These are phyloP conservation scores for Melolontha melolontha DNA, from an alignment of 2,888 invertebrate genomes.

Conservation along the genomic window DNA sequence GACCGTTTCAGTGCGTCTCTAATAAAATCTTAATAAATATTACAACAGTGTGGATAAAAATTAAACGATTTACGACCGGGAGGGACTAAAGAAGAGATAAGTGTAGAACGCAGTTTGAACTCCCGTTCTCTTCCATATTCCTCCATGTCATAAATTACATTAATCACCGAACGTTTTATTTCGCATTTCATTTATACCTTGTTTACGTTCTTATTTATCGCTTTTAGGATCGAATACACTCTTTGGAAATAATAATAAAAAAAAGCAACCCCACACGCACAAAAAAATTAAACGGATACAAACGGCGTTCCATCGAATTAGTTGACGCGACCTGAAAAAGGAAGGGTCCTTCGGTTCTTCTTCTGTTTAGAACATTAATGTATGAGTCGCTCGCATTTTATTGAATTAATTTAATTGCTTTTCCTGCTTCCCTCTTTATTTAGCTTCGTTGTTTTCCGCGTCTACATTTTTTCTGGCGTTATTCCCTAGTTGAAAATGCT, in stretches of 20 bases:
- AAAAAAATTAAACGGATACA: constrained; percentile 39
- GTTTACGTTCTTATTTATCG: constrained; percentile 54
- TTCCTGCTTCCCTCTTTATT: constrained; percentile 38
- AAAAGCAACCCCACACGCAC: constrained; percentile 20
- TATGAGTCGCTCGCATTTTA: constrained; percentile 52
- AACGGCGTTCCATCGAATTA: constrained; percentile 39
- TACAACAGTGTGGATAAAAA: constrained; percentile 30
- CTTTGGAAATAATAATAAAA: constrained; percentile 30
- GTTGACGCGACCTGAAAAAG: constrained; percentile 35
- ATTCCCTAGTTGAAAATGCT: constrained; percentile 35
- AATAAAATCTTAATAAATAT: constrained; percentile 32
- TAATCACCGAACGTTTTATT: constrained; percentile 54
- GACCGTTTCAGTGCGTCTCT: constrained; percentile 9
- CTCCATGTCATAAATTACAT: constrained; percentile 53
- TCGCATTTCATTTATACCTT: constrained; percentile 55
- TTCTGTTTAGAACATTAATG: constrained; percentile 48
- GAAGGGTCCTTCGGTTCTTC: constrained; percentile 42
- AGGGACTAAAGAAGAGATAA: constrained; percentile 34
- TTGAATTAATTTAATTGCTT: constrained; percentile 59
- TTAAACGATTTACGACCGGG: constrained; percentile 35
- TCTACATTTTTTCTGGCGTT: constrained; percentile 14
- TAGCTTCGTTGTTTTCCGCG: constrained; percentile 12
- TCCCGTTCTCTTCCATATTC: constrained; percentile 36
- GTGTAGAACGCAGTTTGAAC: constrained; percentile 23
- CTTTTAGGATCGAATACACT: constrained; percentile 41